A percentile compares a stretch with the other conserved stretches of the same genome.
phyloP scores from a whole-genome alignment of 2,888 invertebrate genomes.

The Sesamia inferens region DNA sequence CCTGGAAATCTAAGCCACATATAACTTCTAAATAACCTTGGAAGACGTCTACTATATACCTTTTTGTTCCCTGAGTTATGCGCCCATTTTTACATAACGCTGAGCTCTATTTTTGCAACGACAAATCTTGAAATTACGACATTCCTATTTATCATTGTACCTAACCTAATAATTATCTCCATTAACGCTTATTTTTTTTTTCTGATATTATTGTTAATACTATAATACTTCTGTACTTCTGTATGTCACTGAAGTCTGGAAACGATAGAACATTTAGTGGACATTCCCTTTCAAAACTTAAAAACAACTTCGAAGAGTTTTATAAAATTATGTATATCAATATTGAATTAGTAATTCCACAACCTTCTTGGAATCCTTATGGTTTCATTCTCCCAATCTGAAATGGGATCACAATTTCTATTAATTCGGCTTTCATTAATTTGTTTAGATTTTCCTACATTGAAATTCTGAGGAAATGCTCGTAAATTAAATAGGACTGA shows the following conservation, averaged over 20 bases:
- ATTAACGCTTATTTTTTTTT: neutral
- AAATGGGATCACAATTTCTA: slow-evolving; percentile 31
- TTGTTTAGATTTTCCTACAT: slow-evolving; percentile 10
- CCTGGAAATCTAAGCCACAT: slow-evolving; percentile 23
- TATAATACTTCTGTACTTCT: neutral
- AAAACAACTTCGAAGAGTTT: neutral
- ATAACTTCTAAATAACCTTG: slow-evolving; percentile 51
- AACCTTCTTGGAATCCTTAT: slow-evolving; percentile 17
- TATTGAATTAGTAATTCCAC: neutral
- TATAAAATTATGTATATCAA: slow-evolving; percentile 18
- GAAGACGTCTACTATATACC: slow-evolving; percentile 3
- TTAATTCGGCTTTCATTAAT: slow-evolving; percentile 28
- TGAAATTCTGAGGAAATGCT: slow-evolving; percentile 19
- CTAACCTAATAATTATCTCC: slow-evolving; percentile 28
- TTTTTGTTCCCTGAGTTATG: slow-evolving; percentile 24
- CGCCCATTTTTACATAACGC: slow-evolving; percentile 35
- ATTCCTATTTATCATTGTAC: slow-evolving; percentile 15
- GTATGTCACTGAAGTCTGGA: neutral
- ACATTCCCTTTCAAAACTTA: neutral
- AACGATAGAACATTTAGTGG: neutral
- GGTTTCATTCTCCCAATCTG: neutral
- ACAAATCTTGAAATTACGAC: slow-evolving; percentile 27
- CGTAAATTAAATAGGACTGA: neutral
- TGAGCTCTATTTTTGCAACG: slow-evolving; percentile 12
- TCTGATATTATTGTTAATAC: neutral